A percentile compares a stretch with the other conserved stretches of the same genome.
These are phyloP conservation scores for Nymphalis c-album DNA, from an alignment of 2,888 invertebrate species.

Conservation along the genomic window DNA sequence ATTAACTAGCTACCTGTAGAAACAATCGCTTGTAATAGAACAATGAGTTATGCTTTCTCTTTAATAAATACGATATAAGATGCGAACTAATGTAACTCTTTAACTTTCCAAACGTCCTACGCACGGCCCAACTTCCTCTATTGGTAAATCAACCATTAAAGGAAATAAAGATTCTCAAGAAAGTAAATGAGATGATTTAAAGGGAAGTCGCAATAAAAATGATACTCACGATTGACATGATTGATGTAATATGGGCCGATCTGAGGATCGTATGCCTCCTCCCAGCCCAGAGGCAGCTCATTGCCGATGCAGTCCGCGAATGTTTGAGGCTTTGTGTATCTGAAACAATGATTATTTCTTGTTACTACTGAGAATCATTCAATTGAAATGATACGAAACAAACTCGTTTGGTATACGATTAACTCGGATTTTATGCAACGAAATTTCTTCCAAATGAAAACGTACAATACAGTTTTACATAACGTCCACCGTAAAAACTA, in stretches of 20 bases:
- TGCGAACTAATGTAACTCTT: neutral
- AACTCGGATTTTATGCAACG: slow-evolving; percentile 33
- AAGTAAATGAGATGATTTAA: slow-evolving; percentile 3
- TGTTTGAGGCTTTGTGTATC: slow-evolving; percentile 97
- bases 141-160: neutral
- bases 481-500: slow-evolving; percentile 14
- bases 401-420: slow-evolving; percentile 25
- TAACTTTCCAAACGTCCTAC: slow-evolving; percentile 7
- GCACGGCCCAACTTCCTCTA: neutral
- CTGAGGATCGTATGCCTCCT: slow-evolving; percentile 96
- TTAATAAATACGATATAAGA: neutral
- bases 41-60: neutral
- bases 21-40: neutral
- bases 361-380: slow-evolving; percentile 37
- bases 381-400: slow-evolving; percentile 35
- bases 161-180: neutral
- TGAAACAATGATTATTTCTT: slow-evolving; percentile 79
- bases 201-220: slow-evolving; percentile 32
- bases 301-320: slow-evolving; percentile 99
- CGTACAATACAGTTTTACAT: slow-evolving; percentile 21
- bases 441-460: slow-evolving; percentile 26
- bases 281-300: slow-evolving; percentile 98
- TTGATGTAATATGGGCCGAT: slow-evolving; percentile 98
- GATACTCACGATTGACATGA: slow-evolving; percentile 95
- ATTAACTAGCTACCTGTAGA: neutral